Evolutionary conservation across 1,140 invertebrate genomes (phyloP), one percentile per base, ranked within the genome.

Genomic region (Zelostemma sp.): DNA sequence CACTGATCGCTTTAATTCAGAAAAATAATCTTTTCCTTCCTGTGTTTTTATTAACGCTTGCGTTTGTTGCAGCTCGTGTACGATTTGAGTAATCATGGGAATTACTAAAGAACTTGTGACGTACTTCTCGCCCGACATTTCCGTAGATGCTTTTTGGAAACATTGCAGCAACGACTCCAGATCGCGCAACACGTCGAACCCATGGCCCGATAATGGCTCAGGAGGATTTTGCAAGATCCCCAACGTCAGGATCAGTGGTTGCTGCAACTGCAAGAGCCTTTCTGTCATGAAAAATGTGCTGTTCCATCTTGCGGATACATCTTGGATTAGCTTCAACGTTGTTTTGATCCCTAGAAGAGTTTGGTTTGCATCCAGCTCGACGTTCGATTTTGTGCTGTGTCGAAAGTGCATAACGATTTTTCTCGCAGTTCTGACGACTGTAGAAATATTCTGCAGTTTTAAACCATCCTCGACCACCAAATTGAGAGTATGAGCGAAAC

Each of bases 241-340:
- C 8, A 61, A 43, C 0, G 49, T 48, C 28, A 46, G 8, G 11
- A 6, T 12, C 8, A 57, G 17, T 66, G 58, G 21, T 2, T 53
- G 47, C n/a, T n/a, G n/a, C 14, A 46, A 16, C 11, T 45, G 45
- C 9, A 79, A n/a, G 70, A 80, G 77, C 48, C 78, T 56, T 43
- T 76, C n/a, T 6, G 80, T 12, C 77, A 81, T 82, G 28, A 76
- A 71, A 73, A 53, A 80, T 16, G 68, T 76, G 8, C 72, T 77
- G 43, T 81, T 82, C 77, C 78, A 83, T 12, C 79, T 25, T 0
- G 77, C 80, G 0, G 31, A 35, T n/a, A 77, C 75, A 43, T 81
- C 70, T 64, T 79, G 74, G 12, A 75, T 58, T 5, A 67, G 41
- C 47, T 59, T 60, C 9, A 72, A 28, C 40, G 50, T 41, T n/a